Evolutionary conservation across 2,797 vertebrate species (phyloP).

Genomic region (Buceros bicornis): DNA sequence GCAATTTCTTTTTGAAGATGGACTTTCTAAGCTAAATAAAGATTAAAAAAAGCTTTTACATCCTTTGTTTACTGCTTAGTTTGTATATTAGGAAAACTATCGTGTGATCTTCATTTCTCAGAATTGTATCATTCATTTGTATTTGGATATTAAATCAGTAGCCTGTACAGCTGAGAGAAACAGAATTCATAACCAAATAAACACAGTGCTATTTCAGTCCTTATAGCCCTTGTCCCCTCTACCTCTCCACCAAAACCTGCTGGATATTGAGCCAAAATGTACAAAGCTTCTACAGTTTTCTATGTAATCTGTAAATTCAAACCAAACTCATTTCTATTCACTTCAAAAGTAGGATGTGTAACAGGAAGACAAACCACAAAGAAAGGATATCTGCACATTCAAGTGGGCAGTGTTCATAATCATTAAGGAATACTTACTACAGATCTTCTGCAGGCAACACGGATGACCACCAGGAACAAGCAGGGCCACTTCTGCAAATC

Average conservation of each 20-base stretch:
- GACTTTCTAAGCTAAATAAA: neutral
- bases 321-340: neutral
- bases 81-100: neutral
- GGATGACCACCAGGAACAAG: constrained; percentile 85
- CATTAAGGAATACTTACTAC: constrained; percentile 83
- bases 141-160: neutral
- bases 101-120: neutral
- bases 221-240: neutral
- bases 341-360: neutral
- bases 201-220: neutral
- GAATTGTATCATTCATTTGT: neutral
- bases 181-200: neutral
- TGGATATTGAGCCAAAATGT: neutral
- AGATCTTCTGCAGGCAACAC: constrained; percentile 91
- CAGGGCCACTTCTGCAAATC: constrained; percentile 87
- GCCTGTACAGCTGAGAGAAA: neutral
- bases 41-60: neutral
- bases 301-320: neutral
- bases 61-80: neutral
- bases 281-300: neutral
- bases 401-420: neutral
- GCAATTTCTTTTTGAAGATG: neutral
- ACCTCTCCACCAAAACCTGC: neutral
- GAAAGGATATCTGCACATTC: neutral
- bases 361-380: neutral